Evolutionary conservation across 2,113 vertebrate genomes (phyloP).

Genomic region (Festucalex cinctus): DNA sequence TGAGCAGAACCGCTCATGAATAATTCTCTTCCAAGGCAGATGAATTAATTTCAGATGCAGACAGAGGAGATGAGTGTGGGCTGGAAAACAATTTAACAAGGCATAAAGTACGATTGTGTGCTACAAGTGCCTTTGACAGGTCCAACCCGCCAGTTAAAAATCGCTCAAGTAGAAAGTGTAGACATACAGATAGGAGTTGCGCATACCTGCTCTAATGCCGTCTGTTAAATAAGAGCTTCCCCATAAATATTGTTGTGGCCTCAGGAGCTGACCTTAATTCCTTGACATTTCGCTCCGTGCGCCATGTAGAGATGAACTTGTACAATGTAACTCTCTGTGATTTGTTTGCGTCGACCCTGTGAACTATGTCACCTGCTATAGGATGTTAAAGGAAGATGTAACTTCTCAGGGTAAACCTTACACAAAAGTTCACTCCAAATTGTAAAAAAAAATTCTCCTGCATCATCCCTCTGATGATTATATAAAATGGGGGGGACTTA

Average conservation of each 20-base stretch:
- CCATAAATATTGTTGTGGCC: conserved; percentile 29
- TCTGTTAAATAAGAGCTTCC: conserved; percentile 21
- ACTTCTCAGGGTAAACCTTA: not conserved
- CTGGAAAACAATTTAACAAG: conserved; percentile 52
- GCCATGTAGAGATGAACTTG: conserved; percentile 13
- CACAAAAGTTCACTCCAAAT: not conserved
- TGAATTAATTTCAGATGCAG: conserved; percentile 65
- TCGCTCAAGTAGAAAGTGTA: conserved; percentile 22
- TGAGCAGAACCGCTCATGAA: conserved; percentile 71
- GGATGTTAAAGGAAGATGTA: conserved; percentile 2
- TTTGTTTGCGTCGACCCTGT: conserved; percentile 18
- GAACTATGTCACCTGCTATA: conserved; percentile 28
- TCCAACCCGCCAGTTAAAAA: conserved; percentile 32
- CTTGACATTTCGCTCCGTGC: conserved; percentile 31
- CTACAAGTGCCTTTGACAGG: conserved; percentile 49
- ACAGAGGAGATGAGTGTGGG: conserved; percentile 44
- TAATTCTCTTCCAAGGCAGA: conserved; percentile 65
- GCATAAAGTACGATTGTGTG: conserved; percentile 42
- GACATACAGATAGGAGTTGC: conserved; percentile 28
- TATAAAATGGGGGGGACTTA: too few species aligned
- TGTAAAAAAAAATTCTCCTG: too few species aligned
- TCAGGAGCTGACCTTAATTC: conserved; percentile 45
- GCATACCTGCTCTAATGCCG: conserved; percentile 16
- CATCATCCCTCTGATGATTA: too few species aligned
- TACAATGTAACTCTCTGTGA: conserved; percentile 12